Conservation (phyloP, 2,113 vertebrate species). For the Cyanoramphus novaezelandiae region DNA sequence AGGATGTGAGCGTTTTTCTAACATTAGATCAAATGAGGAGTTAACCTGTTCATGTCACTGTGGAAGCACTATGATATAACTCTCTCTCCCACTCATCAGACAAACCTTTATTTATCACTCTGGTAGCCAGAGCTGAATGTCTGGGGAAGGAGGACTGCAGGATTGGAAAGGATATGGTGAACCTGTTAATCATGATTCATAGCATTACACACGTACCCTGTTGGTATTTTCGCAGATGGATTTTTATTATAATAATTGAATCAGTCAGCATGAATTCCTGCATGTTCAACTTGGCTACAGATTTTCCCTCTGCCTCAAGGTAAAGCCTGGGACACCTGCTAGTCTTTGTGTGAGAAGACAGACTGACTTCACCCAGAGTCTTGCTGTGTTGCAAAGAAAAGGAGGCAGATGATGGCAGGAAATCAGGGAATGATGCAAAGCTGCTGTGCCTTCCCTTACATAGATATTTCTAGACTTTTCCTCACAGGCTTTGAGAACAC, state of each 20-base stretch:
- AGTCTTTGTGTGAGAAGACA: accelerated
- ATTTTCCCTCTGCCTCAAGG: neutral
- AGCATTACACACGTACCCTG: neutral
- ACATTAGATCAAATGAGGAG: neutral
- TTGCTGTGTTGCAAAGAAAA: neutral
- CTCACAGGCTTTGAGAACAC: neutral
- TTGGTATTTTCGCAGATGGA: neutral
- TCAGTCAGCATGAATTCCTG: neutral
- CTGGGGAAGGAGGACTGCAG: neutral
- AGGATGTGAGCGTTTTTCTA: neutral
- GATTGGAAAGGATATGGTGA: neutral
- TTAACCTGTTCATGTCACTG: neutral
- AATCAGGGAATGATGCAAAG: neutral
- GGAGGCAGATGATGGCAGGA: neutral
- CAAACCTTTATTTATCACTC: neutral
- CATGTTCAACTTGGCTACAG: neutral
- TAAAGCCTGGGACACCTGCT: neutral
- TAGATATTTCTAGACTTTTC: neutral
- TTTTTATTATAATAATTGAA: neutral
- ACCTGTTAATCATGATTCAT: neutral
- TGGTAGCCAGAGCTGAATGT: neutral
- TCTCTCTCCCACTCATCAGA: neutral
- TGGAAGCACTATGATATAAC: neutral
- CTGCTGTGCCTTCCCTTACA: neutral
- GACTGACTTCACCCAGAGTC: neutral